phyloP scores from a whole-genome alignment of 2,113 vertebrate species.

The Atractosteus spatula region DNA sequence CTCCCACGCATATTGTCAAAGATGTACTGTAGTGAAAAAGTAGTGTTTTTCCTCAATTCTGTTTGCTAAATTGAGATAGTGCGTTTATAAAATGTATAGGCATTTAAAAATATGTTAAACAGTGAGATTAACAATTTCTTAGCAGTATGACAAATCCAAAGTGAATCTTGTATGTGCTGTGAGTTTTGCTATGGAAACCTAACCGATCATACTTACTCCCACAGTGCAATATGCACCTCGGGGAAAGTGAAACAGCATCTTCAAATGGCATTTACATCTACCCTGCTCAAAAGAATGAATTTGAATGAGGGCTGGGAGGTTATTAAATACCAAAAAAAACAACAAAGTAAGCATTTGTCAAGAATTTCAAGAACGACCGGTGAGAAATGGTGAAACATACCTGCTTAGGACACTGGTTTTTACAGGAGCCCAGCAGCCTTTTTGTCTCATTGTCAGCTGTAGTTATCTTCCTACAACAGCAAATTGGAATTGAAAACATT shows the following conservation, averaged over 20 bases:
- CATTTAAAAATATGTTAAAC: too few relatives aligned
- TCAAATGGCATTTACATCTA: background rate
- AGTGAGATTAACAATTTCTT: too few relatives aligned
- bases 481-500: conserved; percentile 5
- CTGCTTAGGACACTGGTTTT: conserved; percentile 95
- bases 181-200: too few relatives aligned
- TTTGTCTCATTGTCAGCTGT: conserved; percentile 67
- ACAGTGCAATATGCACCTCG: too few relatives aligned
- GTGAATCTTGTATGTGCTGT: too few relatives aligned
- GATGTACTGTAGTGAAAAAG: background rate
- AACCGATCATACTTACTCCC: background rate
- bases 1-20: background rate
- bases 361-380: too few relatives aligned
- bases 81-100: too few relatives aligned
- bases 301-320: background rate
- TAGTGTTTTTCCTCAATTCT: background rate
- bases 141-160: too few relatives aligned
- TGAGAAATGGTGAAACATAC: conserved; percentile 49
- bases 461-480: conserved; percentile 72
- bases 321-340: background rate
- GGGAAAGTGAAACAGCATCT: background rate
- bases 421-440: conserved; percentile 76
- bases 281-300: background rate
- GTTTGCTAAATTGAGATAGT: too few relatives aligned
- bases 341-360: background rate